Percentiles rank a stretch among this genome's conserved stretches.
These are phyloP conservation scores for Acanthis flammea DNA, from an alignment of 2,797 vertebrate genomes.

Conservation along the genomic window DNA sequence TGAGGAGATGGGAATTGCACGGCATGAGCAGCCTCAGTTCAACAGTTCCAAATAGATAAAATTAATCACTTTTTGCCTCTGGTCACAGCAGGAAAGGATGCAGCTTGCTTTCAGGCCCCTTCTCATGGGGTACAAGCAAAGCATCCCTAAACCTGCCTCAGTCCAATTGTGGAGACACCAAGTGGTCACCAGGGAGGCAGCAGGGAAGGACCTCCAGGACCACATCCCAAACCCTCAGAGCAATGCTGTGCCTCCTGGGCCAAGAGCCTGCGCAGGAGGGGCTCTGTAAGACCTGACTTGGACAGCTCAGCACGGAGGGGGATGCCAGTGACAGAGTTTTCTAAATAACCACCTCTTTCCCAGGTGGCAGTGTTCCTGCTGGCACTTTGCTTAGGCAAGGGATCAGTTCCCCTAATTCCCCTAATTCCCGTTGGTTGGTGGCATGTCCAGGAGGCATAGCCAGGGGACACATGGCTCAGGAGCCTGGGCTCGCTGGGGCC, in stretches of 20 bases:
- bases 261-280: fast-evolving
- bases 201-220: background rate
- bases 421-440: fast-evolving
- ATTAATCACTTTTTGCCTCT: background rate
- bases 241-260: background rate
- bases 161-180: background rate
- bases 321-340: background rate
- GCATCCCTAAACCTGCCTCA: background rate
- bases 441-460: background rate
- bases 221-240: fast-evolving
- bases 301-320: background rate
- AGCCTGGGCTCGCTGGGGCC: background rate
- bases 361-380: fast-evolving
- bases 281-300: background rate
- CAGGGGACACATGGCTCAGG: fast-evolving
- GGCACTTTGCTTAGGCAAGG: background rate
- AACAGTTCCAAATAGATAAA: background rate
- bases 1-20: background rate
- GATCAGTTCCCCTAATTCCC: background rate
- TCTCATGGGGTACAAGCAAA: background rate
- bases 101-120: background rate
- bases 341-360: background rate
- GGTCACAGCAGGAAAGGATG: background rate
- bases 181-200: no score
- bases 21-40: background rate